Conservation (phyloP, 2,888 invertebrate genomes). For the Neuroscelio doddi region DNA sequence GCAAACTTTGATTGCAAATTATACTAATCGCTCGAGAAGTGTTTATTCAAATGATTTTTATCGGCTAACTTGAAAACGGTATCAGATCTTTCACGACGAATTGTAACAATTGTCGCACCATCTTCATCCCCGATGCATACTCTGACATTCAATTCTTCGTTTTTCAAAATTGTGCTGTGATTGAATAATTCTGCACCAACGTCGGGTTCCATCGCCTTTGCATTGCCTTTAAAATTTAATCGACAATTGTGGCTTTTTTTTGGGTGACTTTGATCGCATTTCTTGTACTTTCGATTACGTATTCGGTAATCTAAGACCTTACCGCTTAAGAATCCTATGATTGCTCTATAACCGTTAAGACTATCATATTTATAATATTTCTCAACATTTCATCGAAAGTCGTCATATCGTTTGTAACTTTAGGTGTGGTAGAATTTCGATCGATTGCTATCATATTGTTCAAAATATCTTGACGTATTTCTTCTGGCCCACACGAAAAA, state of each 20-base stretch:
- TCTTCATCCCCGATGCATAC: conserved; percentile 53
- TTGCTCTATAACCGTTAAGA: conserved; percentile 28
- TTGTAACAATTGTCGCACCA: conserved; percentile 47
- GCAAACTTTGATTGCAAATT: conserved; percentile 18
- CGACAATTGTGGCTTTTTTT: conserved; percentile 40
- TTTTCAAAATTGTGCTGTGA: conserved; percentile 44
- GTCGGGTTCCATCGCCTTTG: conserved; percentile 41
- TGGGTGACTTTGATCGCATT: conserved; percentile 21
- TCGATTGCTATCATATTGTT: no score
- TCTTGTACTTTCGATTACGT: conserved; percentile 27
- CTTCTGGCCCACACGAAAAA: no score
- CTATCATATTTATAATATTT: conserved; percentile 37
- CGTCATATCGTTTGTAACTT: no score
- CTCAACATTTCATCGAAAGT: no score
- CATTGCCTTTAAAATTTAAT: conserved; percentile 33
- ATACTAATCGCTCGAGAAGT: conserved; percentile 45
- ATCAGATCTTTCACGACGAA: conserved; percentile 28
- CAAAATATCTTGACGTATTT: no score
- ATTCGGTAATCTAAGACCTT: conserved; percentile 24
- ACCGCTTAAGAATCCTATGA: conserved; percentile 22
- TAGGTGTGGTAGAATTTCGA: no score
- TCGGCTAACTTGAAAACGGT: conserved; percentile 42
- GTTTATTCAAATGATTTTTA: conserved; percentile 46
- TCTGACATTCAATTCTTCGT: conserved; percentile 38
- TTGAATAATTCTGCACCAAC: conserved; percentile 42